phyloP scores from a whole-genome alignment of 2,113 vertebrate species.

The Platycercus adscitus region DNA sequence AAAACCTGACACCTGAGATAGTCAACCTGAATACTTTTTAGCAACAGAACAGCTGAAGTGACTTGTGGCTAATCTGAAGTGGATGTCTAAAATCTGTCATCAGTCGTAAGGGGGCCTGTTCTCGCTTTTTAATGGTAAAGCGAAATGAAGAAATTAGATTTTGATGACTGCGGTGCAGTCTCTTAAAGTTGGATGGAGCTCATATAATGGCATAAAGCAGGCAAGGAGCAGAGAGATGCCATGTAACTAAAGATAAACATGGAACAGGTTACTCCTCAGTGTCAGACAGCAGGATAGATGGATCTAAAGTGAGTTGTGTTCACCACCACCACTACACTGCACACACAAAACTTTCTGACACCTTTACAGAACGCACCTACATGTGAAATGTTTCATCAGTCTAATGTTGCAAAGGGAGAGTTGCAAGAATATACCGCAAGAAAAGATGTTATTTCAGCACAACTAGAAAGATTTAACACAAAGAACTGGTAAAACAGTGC shows the following conservation, averaged over 20 bases:
- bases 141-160: neutral
- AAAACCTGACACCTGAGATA: neutral
- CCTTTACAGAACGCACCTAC: neutral
- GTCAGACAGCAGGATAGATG: neutral
- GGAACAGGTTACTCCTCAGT: neutral
- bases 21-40: neutral
- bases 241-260: neutral
- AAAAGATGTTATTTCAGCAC: neutral
- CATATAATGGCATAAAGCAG: neutral
- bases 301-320: neutral
- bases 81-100: neutral
- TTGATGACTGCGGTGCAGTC: neutral
- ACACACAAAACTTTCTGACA: neutral
- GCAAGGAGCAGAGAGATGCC: neutral
- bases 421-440: neutral
- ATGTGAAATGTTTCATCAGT: neutral
- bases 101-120: neutral
- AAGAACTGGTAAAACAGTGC: neutral
- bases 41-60: neutral
- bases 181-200: neutral
- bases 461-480: slow-evolving; percentile 5
- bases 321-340: neutral
- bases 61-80: neutral
- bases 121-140: neutral
- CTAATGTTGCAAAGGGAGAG: neutral